Evolutionary conservation across 2,888 invertebrate species (phyloP).

Genomic region (Acrobasis consociella): DNA sequence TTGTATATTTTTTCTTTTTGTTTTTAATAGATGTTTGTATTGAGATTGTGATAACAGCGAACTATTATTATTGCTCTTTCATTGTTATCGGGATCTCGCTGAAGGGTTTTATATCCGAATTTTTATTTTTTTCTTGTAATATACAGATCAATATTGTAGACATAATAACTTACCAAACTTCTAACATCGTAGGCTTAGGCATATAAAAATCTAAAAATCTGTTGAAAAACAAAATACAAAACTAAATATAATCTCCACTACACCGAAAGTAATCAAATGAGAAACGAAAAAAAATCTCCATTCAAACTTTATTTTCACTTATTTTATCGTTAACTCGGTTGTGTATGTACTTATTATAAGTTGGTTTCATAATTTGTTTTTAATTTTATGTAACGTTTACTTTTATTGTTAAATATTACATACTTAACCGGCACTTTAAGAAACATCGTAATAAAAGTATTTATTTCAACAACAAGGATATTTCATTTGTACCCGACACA

Average conservation of each 20-base stretch:
- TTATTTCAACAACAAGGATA: constrained; percentile 69
- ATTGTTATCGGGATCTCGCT: constrained; percentile 56
- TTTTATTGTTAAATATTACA: constrained; percentile 75
- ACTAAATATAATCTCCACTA: constrained; percentile 68
- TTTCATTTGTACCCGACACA: constrained; percentile 66
- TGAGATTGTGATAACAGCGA: constrained; percentile 60
- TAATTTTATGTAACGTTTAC: constrained; percentile 74
- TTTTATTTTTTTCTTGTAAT: constrained; percentile 49
- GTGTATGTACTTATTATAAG: constrained; percentile 83
- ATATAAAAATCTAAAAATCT: constrained; percentile 42
- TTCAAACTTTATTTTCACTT: constrained; percentile 54
- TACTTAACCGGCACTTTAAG: constrained; percentile 77
- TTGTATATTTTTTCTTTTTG: constrained; percentile 61
- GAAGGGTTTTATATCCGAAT: constrained; percentile 57
- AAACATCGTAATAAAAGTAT: constrained; percentile 77
- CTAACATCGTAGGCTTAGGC: constrained; percentile 62
- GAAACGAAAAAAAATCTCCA: constrained; percentile 51
- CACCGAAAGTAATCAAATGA: constrained; percentile 65
- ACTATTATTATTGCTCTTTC: constrained; percentile 37
- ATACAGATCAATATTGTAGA: constrained; percentile 41
- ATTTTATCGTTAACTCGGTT: constrained; percentile 73
- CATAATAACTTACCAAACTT: constrained; percentile 57
- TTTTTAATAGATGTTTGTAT: constrained; percentile 55
- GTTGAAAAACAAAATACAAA: constrained; percentile 54
- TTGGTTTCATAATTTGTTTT: constrained; percentile 68